Evolutionary conservation across 1,140 invertebrate species (phyloP), one percentile per base, ranked within the genome.

Genomic region (Hyphantria cunea): DNA sequence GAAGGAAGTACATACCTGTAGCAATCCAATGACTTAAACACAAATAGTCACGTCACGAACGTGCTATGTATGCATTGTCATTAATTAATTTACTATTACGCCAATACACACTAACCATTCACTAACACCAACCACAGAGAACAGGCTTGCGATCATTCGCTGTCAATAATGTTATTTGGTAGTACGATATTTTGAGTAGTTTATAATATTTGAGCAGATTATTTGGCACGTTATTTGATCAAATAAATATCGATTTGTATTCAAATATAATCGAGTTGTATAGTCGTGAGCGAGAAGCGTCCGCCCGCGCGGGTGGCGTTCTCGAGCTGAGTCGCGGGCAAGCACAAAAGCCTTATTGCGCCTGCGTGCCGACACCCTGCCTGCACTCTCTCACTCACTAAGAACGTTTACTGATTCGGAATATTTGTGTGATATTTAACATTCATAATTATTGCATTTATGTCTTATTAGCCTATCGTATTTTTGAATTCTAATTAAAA

Each of bases 221-320:
- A 53, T 59, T 70, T 58, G 67, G 68, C 71, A 79, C 74, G 63
- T 54, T 63, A 72, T 72, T 74, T 66, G 60, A 72, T 74, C 66
- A 74, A 74, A 59, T 74, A 62, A 64, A 39, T 85, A 87, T 88
- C 77, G 81, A 85, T 86, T 84, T 73, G 70, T 68, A 68, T 76
- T 72, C 65, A 70, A 76, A 60, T 74, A 15, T 54, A 62, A 69
- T 58, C 55, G 55, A 58, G 55, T 49, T 34, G n/a, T 48, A 33
- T 48, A 68, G 67, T 69, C 53, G 55, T 12, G 64, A 58, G 56
- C 54, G 53, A 62, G 65, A 76, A 78, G 68, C 82, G 79, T 69
- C 84, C 82, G 78, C 59, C 74, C 77, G 75, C 72, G 75, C 67
- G 71, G 69, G 50, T 65, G 66, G 74, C 78, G 76, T 76, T 71